phyloP scores from a whole-genome alignment of 2,797 vertebrate genomes.

The Meda fulgida region DNA sequence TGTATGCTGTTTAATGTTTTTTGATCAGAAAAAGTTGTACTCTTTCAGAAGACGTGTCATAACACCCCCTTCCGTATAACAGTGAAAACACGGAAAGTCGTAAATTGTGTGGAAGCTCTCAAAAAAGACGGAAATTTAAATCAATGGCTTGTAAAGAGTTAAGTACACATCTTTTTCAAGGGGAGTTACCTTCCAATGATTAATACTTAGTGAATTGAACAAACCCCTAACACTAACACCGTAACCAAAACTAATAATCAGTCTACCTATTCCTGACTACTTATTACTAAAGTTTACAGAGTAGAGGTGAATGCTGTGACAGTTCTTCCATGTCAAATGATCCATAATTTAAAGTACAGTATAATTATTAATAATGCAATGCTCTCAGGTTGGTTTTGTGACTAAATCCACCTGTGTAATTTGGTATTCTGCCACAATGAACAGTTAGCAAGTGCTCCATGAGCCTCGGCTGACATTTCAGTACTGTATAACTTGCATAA shows the following conservation, averaged over 20 bases:
- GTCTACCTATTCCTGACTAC: not conserved
- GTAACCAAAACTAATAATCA: not conserved
- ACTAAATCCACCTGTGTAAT: not conserved
- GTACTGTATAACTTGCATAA: constrained; percentile 16
- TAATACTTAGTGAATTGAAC: not conserved
- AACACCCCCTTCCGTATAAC: too few relatives aligned
- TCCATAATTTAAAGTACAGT: not conserved
- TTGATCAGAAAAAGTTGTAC: too few relatives aligned
- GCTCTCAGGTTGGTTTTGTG: constrained; percentile 4
- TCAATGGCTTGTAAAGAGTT: too few relatives aligned
- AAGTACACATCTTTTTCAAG: not conserved
- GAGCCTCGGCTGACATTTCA: not conserved
- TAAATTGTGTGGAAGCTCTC: too few relatives aligned
- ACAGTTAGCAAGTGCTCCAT: not conserved
- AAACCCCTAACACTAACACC: not conserved
- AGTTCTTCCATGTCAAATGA: not conserved
- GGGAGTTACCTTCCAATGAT: not conserved
- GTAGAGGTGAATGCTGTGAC: not conserved
- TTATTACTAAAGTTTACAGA: not conserved
- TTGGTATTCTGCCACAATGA: not conserved
- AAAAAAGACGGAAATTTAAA: too few relatives aligned
- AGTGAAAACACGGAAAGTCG: too few relatives aligned
- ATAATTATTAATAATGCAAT: constrained; percentile 6
- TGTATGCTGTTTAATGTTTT: too few relatives aligned
- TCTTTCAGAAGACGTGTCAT: too few relatives aligned